Evolutionary conservation across 1,140 invertebrate species (phyloP).

Genomic region (Drosophila mayri): DNA sequence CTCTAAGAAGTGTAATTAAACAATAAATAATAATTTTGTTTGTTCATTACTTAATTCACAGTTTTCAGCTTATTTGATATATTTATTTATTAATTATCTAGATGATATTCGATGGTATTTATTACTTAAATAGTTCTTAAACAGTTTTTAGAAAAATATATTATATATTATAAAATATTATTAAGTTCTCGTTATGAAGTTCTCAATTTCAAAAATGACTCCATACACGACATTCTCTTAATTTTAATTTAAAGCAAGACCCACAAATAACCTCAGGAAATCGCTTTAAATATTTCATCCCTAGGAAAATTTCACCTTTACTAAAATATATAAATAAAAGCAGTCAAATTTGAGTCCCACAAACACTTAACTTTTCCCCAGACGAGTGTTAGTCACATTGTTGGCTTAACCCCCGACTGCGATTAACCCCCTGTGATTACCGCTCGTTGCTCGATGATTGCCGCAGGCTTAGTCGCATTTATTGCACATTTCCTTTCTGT

Average conservation of each 20-base stretch:
- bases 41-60: background rate
- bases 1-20: background rate
- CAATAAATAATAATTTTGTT: background rate
- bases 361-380: conserved; percentile 40
- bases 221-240: no score
- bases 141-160: background rate
- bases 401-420: conserved; percentile 44
- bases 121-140: background rate
- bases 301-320: no score
- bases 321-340: background rate
- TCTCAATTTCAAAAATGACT: background rate
- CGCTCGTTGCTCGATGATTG: conserved; percentile 18
- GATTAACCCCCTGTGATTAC: conserved; percentile 43
- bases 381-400: conserved; percentile 18
- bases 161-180: background rate
- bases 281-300: background rate
- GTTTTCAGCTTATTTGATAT: background rate
- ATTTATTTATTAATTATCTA: background rate
- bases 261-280: background rate
- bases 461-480: conserved; percentile 58
- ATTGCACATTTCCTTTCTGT: conserved; percentile 74
- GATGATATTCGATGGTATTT: no score
- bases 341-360: background rate
- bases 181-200: background rate
- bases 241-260: no score